Evolutionary conservation across 1,140 invertebrate genomes (phyloP).

Genomic region (Bombyx mandarina): DNA sequence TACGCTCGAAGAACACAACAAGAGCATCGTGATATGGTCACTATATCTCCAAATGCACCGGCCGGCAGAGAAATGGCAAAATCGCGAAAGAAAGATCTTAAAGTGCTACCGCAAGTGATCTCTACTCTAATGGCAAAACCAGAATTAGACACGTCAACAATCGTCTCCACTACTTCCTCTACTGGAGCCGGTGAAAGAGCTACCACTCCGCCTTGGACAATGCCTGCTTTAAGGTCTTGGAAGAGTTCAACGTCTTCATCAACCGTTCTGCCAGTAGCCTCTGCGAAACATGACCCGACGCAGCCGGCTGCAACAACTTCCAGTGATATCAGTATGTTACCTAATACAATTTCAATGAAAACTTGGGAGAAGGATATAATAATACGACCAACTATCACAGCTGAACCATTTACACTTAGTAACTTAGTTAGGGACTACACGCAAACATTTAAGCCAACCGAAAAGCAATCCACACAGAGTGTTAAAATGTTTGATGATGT

Average conservation of each 20-base stretch:
- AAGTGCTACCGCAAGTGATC: slow-evolving; percentile 31
- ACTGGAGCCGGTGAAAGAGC: slow-evolving; percentile 30
- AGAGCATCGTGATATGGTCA: slow-evolving; percentile 39
- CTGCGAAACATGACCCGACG: slow-evolving; percentile 36
- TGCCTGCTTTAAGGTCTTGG: slow-evolving; percentile 52
- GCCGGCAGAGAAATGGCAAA: slow-evolving; percentile 42
- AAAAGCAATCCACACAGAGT: slow-evolving; percentile 28
- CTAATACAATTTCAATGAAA: slow-evolving; percentile 44
- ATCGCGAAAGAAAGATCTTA: slow-evolving; percentile 56
- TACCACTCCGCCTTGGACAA: slow-evolving; percentile 47
- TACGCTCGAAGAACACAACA: slow-evolving; percentile 37
- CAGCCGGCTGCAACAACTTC: slow-evolving; percentile 36
- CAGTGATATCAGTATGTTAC: slow-evolving; percentile 26
- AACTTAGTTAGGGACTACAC: slow-evolving; percentile 44
- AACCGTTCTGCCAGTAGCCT: slow-evolving; percentile 33
- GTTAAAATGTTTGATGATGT: slow-evolving; percentile 44
- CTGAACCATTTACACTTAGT: slow-evolving; percentile 37
- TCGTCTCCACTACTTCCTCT: slow-evolving; percentile 21
- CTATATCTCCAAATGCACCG: slow-evolving; percentile 36
- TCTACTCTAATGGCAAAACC: slow-evolving; percentile 27
- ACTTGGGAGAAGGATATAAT: slow-evolving; percentile 55
- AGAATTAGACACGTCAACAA: slow-evolving; percentile 24
- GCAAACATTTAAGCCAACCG: slow-evolving; percentile 31
- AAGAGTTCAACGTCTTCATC: slow-evolving; percentile 41
- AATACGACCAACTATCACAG: slow-evolving; percentile 45